Base-by-base conservation (phyloP, 2,888 invertebrate species). In the Cepaea hortensis region DNA sequence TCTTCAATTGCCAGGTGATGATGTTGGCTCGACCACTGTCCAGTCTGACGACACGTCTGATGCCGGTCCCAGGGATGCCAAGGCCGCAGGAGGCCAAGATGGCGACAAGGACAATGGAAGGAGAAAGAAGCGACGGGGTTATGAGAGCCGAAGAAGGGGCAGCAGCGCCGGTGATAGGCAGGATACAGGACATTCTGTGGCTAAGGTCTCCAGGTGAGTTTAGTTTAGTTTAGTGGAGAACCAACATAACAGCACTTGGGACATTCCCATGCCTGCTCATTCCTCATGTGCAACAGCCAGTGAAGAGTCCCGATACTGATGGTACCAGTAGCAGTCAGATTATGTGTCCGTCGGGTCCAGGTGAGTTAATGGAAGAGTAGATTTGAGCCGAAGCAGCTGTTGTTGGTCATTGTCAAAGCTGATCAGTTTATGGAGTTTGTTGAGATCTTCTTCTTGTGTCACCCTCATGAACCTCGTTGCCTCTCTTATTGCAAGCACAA, bases 111-210 rank as follows among this genome's bases (percentile, higher is more conserved):
- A 81, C 15, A 73, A 85, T 85, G 48, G 65, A 55, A 68, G 68
- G 55, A 72, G 61, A 79, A 80, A 76, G 46, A 62, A 70, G 50
- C 75, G 70, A 18, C 23, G 82, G 23, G 65, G 61, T n/a, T 48
- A 9, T 55, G 76, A 72, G 48, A 72, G 62, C 35, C 35, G 77
- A 15, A 62, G 82, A 65, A 73, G 82, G 65, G 85, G 72, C 35
- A 82, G 87, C 62, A 82, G 82, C 76, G 86, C 76, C 6, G 81
- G 61, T 18, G 73, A 85, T n/a, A 75, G 35, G 55, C 72, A 65
- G 46, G 77, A 83, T 5, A 18, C 83, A 9, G 23, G 46, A 20
- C 79, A 80, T 48, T 6, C 20, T 18, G 55, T 85, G 55, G 11
- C 68, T 0, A n/a, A 79, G 20, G 80, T 72, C 48, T 72, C 68